Evolutionary conservation across 2,113 vertebrate genomes (phyloP).

Genomic region (Platichthys stellatus): DNA sequence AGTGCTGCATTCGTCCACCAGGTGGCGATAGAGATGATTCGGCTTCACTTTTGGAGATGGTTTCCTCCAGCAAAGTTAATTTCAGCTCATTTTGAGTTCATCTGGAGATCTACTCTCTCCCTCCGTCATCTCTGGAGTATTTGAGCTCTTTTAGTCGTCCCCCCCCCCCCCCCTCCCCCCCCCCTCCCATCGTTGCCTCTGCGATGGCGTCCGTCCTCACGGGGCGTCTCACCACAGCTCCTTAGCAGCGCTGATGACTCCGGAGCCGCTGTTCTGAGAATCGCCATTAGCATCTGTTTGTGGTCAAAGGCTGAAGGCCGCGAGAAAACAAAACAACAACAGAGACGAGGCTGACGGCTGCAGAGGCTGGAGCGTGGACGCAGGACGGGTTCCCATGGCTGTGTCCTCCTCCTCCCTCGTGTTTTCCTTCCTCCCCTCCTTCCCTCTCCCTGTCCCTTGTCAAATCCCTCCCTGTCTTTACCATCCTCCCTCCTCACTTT

Average conservation of each 20-base stretch:
- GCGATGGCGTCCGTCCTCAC: slow-evolving; percentile 25
- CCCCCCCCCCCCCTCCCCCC: too few relatives aligned
- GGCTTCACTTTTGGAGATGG: too few relatives aligned
- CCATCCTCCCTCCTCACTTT: neutral
- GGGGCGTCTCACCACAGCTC: slow-evolving; percentile 27
- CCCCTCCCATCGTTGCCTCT: neutral
- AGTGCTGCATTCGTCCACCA: too few relatives aligned
- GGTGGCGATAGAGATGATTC: too few relatives aligned
- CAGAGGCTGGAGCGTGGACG: slow-evolving; percentile 34
- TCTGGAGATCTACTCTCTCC: too few relatives aligned
- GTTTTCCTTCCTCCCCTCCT: slow-evolving; percentile 25
- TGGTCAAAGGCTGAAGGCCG: slow-evolving; percentile 55
- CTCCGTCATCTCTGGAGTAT: too few relatives aligned
- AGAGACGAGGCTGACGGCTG: slow-evolving; percentile 45
- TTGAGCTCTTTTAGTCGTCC: too few relatives aligned
- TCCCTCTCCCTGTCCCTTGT: slow-evolving; percentile 17
- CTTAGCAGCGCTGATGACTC: slow-evolving; percentile 18
- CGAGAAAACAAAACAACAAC: slow-evolving; percentile 67
- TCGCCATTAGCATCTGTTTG: slow-evolving; percentile 57
- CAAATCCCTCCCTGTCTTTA: slow-evolving; percentile 6
- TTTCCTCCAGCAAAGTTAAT: too few relatives aligned
- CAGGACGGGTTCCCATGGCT: slow-evolving; percentile 58
- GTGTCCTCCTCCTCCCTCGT: slow-evolving; percentile 4
- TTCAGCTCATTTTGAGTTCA: too few relatives aligned
- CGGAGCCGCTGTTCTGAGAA: slow-evolving; percentile 25